Evolutionary conservation across 2,888 invertebrate genomes (phyloP), one percentile per base, ranked within the genome.

Genomic region (Cacoxenus indagator): DNA sequence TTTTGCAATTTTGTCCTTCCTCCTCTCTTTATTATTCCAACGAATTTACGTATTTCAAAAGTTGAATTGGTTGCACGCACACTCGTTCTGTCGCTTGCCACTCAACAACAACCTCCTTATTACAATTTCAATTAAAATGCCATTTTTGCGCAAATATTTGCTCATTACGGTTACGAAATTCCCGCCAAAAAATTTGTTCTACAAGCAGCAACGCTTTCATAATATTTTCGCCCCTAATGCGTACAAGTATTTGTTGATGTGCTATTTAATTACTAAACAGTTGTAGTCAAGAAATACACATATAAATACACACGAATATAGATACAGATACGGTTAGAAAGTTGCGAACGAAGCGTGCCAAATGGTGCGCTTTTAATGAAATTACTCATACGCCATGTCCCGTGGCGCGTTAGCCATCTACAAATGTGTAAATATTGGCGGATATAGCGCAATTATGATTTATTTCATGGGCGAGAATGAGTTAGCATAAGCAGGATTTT

Each of bases 111-210:
- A 31, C 31, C 31, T 9, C 31, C 31, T 31, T 9, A 37, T 37
- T 57, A 9, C 26, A 57, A 57, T 57, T 57, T 29, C 24, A 57
- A 57, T 57, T 57, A 57, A 29, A 57, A 57, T 29, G 29, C 29
- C 19, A 57, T 57, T 57, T 57, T 57, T 57, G n/a, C n/a, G 24
- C 57, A 57, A 57, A 57, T 57, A 57, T 57, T 57, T 57, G 57
- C 57, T 57, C 57, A 57, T 57, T 57, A 55, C 19, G 37, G 37
- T 11, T 14, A 2, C 3, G 14, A 37, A 8, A 37, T 31, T 31
- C 31, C 37, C 8, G 37, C 37, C 37, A 5, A 37, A 37, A 37
- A 37, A n/a, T n/a, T n/a, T 37, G 14, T 37, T 37, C 14, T 4
- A 37, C 37, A 11, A 8, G 5, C 37, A 37, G n/a, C n/a, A n/a